Conservation (phyloP, 1,140 invertebrate species). For the Tribolium castaneum region DNA sequence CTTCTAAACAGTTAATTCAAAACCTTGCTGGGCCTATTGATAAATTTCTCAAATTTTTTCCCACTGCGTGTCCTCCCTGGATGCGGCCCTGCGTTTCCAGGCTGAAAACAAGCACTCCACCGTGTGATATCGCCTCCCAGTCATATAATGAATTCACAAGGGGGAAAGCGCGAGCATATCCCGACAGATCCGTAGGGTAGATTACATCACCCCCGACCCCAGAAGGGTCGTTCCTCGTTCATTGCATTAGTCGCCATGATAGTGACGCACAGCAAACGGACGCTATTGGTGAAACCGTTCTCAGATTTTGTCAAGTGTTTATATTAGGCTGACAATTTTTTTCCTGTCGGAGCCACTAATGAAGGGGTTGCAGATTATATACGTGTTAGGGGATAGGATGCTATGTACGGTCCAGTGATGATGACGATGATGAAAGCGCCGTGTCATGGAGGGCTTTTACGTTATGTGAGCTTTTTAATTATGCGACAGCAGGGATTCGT, state of each 20-base stretch:
- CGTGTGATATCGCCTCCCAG: constrained; percentile 42
- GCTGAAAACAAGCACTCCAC: constrained; percentile 28
- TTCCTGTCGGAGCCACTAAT: neutral
- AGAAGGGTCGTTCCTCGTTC: constrained; percentile 32
- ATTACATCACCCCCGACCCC: constrained; percentile 41
- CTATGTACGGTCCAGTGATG: neutral
- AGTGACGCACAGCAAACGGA: constrained; percentile 36
- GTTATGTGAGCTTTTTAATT: constrained; percentile 21
- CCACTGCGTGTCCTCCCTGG: neutral
- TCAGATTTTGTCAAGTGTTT: constrained; percentile 23
- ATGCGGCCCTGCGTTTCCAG: constrained; percentile 18
- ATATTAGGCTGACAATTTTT: constrained; percentile 10
- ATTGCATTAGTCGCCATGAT: constrained; percentile 43
- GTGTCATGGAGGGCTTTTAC: constrained; percentile 3
- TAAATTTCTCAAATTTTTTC: too few relatives aligned
- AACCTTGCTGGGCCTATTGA: too few relatives aligned
- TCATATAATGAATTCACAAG: constrained; percentile 41
- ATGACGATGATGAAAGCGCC: constrained; percentile 9
- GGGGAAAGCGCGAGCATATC: constrained; percentile 31
- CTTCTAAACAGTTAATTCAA: too few relatives aligned
- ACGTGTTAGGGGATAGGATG: neutral
- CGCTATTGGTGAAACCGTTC: constrained; percentile 32
- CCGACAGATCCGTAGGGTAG: constrained; percentile 41
- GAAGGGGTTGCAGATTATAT: neutral
- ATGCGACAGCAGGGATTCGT: neutral